A percentile compares a stretch with the other conserved stretches of the same genome.
Evolutionary conservation across 2,888 invertebrate species (phyloP).

Genomic region (Mythimna ferrago): DNA sequence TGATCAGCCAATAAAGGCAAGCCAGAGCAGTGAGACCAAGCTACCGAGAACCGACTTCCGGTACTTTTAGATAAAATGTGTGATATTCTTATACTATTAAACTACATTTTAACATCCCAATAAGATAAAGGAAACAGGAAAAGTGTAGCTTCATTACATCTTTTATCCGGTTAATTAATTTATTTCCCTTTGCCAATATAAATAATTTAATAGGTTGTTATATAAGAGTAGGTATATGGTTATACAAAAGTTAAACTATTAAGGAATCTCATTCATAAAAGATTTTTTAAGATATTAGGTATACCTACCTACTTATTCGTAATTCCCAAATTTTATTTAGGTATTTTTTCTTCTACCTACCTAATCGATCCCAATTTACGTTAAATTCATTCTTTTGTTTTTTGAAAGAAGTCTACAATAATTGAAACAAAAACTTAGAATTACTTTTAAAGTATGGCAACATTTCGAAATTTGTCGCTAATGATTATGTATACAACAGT

Average conservation of each 20-base stretch:
- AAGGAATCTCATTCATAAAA: not conserved
- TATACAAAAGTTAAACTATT: not conserved
- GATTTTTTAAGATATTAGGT: not conserved
- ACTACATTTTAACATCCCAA: not conserved
- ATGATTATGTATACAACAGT: not conserved
- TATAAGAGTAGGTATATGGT: not conserved
- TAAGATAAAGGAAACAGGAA: not conserved
- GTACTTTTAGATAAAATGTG: not conserved
- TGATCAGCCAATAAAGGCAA: not conserved
- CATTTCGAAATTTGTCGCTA: not conserved
- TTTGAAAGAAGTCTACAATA: not conserved
- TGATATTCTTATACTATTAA: not conserved
- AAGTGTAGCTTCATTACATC: not conserved
- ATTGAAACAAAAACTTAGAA: not conserved
- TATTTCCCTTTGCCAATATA: not conserved
- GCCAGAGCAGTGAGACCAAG: not conserved
- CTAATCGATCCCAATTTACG: not conserved
- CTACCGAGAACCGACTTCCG: not conserved
- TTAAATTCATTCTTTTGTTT: constrained; percentile 7
- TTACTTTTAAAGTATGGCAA: constrained; percentile 20
- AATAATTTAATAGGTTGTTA: not conserved
- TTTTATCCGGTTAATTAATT: not conserved
- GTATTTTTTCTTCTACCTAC: not conserved
- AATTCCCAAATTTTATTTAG: constrained; percentile 22
- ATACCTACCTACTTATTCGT: not conserved